Conservation (phyloP, 2,888 invertebrate genomes). For the Sialis fuliginosa region DNA sequence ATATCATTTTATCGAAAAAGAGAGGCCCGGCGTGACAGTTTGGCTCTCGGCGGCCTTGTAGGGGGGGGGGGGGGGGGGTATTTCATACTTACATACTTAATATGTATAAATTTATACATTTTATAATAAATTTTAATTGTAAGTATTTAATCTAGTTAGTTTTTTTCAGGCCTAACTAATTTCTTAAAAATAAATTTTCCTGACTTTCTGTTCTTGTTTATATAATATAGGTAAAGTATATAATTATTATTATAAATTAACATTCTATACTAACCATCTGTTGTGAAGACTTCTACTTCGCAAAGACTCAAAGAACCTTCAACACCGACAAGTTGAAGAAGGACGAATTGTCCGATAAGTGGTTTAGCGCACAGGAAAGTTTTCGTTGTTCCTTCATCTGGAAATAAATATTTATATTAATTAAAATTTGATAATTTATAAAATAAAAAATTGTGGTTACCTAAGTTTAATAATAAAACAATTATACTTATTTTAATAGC, state of each 20-base stretch:
- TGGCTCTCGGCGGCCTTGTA: too few relatives aligned
- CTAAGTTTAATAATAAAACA: too few relatives aligned
- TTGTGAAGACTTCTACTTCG: conserved; percentile 83
- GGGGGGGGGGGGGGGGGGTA: too few relatives aligned
- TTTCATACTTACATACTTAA: too few relatives aligned
- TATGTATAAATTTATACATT: too few relatives aligned
- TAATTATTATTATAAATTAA: conserved; percentile 1
- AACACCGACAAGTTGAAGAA: conserved; percentile 76
- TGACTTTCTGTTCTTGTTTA: not conserved
- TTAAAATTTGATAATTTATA: not conserved
- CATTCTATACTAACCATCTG: conserved; percentile 45
- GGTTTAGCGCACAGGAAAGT: conserved; percentile 76
- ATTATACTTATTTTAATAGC: too few relatives aligned
- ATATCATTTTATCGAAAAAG: too few relatives aligned
- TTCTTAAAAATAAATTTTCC: not conserved
- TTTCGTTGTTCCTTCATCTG: conserved; percentile 83
- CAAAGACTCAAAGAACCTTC: conserved; percentile 79
- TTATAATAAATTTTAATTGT: too few relatives aligned
- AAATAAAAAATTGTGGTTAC: not conserved
- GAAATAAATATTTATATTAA: conserved; percentile 14
- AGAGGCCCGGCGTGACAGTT: too few relatives aligned
- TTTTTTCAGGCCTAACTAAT: too few relatives aligned
- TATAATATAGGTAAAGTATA: not conserved
- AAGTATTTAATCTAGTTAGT: too few relatives aligned
- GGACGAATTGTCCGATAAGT: conserved; percentile 71